phyloP scores from a whole-genome alignment of 2,888 invertebrate genomes.

The Agriotes lineatus region DNA sequence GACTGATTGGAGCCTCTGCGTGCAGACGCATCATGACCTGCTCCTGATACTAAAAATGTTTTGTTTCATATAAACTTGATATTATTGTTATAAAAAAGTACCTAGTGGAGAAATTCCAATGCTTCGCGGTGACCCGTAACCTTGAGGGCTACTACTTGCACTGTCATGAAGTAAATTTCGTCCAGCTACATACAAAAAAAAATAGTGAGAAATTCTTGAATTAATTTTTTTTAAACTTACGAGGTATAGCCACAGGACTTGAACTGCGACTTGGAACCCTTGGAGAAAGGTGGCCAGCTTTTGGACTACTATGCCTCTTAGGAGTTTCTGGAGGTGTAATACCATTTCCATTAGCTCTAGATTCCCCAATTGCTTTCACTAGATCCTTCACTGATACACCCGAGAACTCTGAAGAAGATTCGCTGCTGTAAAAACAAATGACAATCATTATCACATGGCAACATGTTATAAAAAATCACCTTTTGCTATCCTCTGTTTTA shows the following conservation, averaged over 20 bases:
- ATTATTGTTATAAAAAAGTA: no score
- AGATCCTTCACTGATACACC: constrained; percentile 80
- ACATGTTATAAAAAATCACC: no score
- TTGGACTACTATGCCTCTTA: constrained; percentile 69
- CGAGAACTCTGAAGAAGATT: constrained; percentile 70
- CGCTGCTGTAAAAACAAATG: constrained; percentile 59
- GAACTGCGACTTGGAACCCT: constrained; percentile 70
- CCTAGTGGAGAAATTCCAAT: constrained; percentile 71
- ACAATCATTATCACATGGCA: no score
- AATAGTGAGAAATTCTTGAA: no score
- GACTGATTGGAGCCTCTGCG: constrained; percentile 71
- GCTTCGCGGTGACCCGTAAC: constrained; percentile 70
- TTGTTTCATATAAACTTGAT: no score
- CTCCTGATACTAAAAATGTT: constrained; percentile 63
- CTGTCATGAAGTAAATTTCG: constrained; percentile 63
- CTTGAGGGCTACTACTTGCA: constrained; percentile 69
- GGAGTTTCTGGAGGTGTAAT: constrained; percentile 79
- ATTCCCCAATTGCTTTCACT: constrained; percentile 80
- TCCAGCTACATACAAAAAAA: constrained; percentile 38
- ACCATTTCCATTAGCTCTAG: constrained; percentile 83
- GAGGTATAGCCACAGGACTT: constrained; percentile 73
- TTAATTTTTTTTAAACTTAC: no score
- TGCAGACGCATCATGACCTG: constrained; percentile 64
- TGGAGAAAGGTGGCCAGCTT: constrained; percentile 65
- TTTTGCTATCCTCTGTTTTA: constrained; percentile 67